Conservation (phyloP, 2,797 vertebrate species). For the Cossypha dichroa region DNA sequence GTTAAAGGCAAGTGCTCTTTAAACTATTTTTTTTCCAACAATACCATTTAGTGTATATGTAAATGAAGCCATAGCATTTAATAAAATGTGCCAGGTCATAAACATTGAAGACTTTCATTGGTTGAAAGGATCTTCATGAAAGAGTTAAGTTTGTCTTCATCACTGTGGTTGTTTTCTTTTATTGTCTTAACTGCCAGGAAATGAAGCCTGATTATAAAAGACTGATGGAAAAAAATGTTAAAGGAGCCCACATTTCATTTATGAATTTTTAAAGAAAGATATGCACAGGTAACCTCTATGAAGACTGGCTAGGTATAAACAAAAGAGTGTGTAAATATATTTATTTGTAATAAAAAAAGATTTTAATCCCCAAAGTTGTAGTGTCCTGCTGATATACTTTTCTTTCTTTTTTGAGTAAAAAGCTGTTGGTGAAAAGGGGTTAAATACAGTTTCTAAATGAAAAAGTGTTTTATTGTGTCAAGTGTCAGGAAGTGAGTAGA, state of each 20-base stretch:
- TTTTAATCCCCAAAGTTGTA: constrained; percentile 22
- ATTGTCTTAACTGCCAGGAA: constrained; percentile 66
- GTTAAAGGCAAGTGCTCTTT: not conserved
- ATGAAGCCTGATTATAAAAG: constrained; percentile 48
- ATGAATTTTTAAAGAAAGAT: constrained; percentile 35
- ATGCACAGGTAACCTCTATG: not conserved
- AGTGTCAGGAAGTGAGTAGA: constrained; percentile 80
- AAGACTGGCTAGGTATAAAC: not conserved
- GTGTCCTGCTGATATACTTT: constrained; percentile 32
- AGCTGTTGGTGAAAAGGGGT: constrained; percentile 65
- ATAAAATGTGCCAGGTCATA: constrained; percentile 1
- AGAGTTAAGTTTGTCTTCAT: constrained; percentile 40
- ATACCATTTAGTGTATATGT: not conserved
- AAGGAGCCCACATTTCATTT: not conserved
- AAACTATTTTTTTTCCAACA: not conserved
- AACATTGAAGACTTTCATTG: constrained; percentile 8
- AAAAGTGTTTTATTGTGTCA: constrained; percentile 75
- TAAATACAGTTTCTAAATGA: constrained; percentile 79
- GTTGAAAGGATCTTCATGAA: constrained; percentile 9
- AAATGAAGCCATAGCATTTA: constrained; percentile 35
- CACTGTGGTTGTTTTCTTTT: constrained; percentile 25
- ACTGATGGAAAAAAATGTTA: constrained; percentile 21
- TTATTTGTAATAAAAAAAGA: constrained; percentile 39
- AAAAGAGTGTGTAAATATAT: not conserved
- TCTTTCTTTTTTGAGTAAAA: constrained; percentile 67